Evolutionary conservation across 2,888 invertebrate genomes (phyloP), one percentile per base, ranked within the genome.

Genomic region (Agrotis ipsilon): DNA sequence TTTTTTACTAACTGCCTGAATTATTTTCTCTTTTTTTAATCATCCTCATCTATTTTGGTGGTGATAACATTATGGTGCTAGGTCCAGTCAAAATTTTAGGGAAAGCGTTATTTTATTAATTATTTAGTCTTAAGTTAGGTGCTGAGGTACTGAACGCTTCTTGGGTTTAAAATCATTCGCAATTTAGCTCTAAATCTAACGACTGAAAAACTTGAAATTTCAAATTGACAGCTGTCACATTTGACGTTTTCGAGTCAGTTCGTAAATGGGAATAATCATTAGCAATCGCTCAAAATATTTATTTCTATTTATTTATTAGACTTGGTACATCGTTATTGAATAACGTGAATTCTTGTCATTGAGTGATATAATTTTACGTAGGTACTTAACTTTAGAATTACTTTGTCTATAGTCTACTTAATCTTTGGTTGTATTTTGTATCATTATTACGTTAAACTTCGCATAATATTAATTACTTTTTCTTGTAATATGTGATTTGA

Each of bases 51-150:
- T 87, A 55, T 85, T 89, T 88, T 90, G 89, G 92, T 92, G 93
- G 93, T 90, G 90, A 93, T 92, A 89, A 90, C 88, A 89, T 88
- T n/a, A 32, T 55, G 95, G 95, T 95, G 94, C 95, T 95, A 94
- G 89, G 87, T 89, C 87, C 83, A 85, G 73, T 83, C 80, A 84
- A 84, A 84, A 78, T 80, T 82, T 73, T 85, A 82, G 84, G 81
- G 76, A 79, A 68, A 69, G 43, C 70, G 52, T 82, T 80, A 81
- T 70, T 60, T 68, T 57, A 63, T 69, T 72, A 39, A 75, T 81
- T 70, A 73, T 66, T 82, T 84, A 83, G 81, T 81, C 62, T 76
- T 87, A 86, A 88, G 85, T 83, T 89, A 90, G 89, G 91, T 91
- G 87, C 89, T 85, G 81, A 89, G 91, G 89, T 92, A 91, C 89